Conservation (phyloP, 2,888 invertebrate genomes). For the Plebejus anna region DNA sequence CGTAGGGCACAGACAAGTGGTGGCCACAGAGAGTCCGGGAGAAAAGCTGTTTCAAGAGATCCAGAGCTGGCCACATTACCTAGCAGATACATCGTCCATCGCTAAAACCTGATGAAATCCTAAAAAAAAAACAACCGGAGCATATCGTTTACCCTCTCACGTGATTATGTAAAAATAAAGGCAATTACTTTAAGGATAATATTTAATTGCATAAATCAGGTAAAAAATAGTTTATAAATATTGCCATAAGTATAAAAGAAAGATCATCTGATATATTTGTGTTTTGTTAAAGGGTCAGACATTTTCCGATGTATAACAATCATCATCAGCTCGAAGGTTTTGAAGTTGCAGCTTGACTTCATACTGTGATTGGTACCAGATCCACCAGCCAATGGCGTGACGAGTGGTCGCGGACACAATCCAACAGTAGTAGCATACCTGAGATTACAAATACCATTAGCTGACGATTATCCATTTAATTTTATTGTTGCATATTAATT, state of each 20-base stretch:
- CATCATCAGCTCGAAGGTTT: background rate
- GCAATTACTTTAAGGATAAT: too few species aligned
- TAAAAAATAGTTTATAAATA: too few species aligned
- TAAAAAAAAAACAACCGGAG: too few species aligned
- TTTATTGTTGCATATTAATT: too few species aligned
- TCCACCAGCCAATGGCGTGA: conserved; percentile 73
- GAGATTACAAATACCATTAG: conserved; percentile 28
- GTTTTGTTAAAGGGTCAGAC: background rate
- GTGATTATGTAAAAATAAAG: too few species aligned
- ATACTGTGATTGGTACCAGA: conserved; percentile 72
- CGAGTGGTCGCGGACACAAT: conserved; percentile 71
- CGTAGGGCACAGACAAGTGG: background rate
- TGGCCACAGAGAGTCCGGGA: background rate
- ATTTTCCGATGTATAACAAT: background rate
- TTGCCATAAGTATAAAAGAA: too few species aligned
- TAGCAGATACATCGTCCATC: background rate
- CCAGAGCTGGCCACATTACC: background rate
- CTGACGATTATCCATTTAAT: background rate
- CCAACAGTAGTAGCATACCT: conserved; percentile 76
- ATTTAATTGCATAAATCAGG: too few species aligned
- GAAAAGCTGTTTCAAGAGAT: background rate
- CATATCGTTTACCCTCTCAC: too few species aligned
- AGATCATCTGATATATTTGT: background rate
- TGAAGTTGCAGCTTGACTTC: conserved; percentile 62
- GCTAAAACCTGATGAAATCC: background rate